Conservation (phyloP, 2,888 invertebrate species). For the Acronicta alni region DNA sequence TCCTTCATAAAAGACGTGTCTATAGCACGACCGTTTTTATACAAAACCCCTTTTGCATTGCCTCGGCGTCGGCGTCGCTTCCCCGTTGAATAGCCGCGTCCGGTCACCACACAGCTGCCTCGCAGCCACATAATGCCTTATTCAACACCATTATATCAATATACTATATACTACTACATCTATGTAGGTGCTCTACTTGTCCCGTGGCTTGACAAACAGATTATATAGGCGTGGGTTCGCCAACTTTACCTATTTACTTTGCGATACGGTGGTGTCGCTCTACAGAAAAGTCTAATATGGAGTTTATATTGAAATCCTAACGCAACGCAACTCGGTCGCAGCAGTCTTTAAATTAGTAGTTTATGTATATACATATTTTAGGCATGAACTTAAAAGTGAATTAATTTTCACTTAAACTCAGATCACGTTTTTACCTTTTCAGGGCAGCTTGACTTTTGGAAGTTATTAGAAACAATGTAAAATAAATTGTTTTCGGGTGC, state of each 20-base stretch:
- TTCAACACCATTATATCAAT: slow-evolving; percentile 36
- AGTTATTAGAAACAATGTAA: no score
- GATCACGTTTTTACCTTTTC: no score
- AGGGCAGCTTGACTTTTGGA: no score
- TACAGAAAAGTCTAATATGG: slow-evolving; percentile 3
- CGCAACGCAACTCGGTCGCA: no score
- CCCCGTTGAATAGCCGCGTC: slow-evolving; percentile 43
- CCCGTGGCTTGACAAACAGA: slow-evolving; percentile 13
- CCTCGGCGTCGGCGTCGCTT: slow-evolving; percentile 22
- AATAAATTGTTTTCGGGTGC: no score
- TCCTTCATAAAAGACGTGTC: slow-evolving; percentile 24
- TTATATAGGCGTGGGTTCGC: slow-evolving; percentile 47
- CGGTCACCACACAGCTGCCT: slow-evolving; percentile 41
- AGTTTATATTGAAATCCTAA: not conserved
- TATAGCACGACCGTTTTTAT: slow-evolving; percentile 20
- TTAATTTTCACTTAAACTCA: no score
- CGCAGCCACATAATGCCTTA: slow-evolving; percentile 44
- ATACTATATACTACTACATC: not conserved
- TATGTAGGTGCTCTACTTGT: slow-evolving; percentile 10
- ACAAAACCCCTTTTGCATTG: slow-evolving; percentile 38
- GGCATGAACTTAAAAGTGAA: no score
- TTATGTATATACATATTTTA: no score
- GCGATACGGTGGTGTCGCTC: slow-evolving; percentile 23
- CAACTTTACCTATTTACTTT: slow-evolving; percentile 39
- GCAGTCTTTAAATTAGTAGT: no score